Conservation (phyloP, 2,888 invertebrate genomes). For the Tiliacea aurago region DNA sequence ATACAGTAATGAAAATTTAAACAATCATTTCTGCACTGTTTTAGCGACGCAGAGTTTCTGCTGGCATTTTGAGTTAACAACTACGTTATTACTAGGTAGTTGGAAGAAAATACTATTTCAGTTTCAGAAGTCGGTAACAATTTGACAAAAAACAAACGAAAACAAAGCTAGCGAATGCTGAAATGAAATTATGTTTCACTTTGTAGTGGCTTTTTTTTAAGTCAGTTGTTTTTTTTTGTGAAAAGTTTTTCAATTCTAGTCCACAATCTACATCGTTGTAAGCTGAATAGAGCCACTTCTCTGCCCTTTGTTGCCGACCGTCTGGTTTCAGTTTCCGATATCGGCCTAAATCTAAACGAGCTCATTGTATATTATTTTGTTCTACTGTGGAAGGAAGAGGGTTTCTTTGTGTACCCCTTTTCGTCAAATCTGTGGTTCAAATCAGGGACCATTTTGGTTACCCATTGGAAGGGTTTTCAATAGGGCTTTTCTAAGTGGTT, state of each 20-base stretch:
- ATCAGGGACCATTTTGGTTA: no score
- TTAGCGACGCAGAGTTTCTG: no score
- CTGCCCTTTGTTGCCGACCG: conserved; percentile 46
- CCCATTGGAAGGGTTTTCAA: no score
- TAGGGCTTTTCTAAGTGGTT: no score
- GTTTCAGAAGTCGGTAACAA: no score
- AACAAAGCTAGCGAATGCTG: no score
- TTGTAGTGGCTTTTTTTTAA: neutral
- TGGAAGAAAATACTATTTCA: neutral
- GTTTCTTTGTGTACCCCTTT: neutral
- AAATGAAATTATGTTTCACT: neutral
- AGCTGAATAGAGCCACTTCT: conserved; percentile 40
- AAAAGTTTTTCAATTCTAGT: conserved; percentile 29
- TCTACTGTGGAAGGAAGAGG: neutral
- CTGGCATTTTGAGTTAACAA: no score
- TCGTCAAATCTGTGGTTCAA: no score
- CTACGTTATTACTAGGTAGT: no score
- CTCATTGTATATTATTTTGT: conserved; percentile 25
- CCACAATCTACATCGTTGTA: conserved; percentile 21
- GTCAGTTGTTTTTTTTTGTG: no score
- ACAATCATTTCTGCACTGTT: no score
- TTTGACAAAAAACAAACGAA: neutral
- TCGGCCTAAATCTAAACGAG: conserved; percentile 46
- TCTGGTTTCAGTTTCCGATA: conserved; percentile 33
- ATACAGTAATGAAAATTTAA: no score